Base-by-base conservation (phyloP, 2,797 vertebrate genomes). In the Huso huso region DNA sequence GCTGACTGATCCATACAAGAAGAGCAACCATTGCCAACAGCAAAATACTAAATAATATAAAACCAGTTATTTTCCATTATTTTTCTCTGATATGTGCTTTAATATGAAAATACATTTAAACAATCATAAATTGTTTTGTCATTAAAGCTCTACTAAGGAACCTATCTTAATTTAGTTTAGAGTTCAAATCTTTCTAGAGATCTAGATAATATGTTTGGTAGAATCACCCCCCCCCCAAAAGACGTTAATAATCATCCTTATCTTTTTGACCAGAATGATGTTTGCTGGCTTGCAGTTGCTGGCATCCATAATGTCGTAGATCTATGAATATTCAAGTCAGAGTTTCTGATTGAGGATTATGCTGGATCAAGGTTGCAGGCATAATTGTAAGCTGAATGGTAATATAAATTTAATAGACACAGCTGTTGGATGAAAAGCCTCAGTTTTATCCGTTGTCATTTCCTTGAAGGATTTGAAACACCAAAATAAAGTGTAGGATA, bases 391-490 rank as follows among this genome's bases (percentile, higher is more conserved):
- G 66, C 48, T 53, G 57, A 57, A 68, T 58, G 63, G 58, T 68
- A 68, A 71, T 68, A 62, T 55, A 65, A 13, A 51, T 64, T 60
- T 48, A 71, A 64, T 57, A 62, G 63, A 63, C 58, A 68, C 63
- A 62, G 66, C 85, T 84, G 83, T 84, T 84, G 76, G 76, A 75
- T 61, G 77, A 83, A 78, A 72, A 84, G 84, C 83, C 82, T 80
- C 77, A 70, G 78, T 69, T 77, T 83, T 82, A 84, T 83, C 78
- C 84, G 86, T 84, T 81, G 84, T 81, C 78, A 82, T 85, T 84
- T 87, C 84, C 86, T 84, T 82, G 83, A 86, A 82, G 81, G 82
- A 86, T 87, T 86, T 86, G 84, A 82, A 83, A 81, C 78, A 82
- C 77, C 23, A 37, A 2, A 37, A 37, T 37, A 37, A 37, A 37